Evolutionary conservation across 2,113 vertebrate genomes (phyloP).

Genomic region (Chionodraco myersi): DNA sequence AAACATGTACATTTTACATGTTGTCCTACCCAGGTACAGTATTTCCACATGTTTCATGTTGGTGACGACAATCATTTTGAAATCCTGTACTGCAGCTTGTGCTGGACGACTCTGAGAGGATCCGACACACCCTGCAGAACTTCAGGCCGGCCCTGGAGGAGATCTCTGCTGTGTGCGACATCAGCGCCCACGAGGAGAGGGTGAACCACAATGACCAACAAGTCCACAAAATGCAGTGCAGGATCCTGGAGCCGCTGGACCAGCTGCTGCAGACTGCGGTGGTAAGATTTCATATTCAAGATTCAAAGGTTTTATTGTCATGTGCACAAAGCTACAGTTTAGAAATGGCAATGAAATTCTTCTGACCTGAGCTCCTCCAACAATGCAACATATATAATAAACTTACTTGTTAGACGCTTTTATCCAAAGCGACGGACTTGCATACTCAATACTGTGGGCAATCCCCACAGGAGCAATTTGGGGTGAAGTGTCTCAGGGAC

Average conservation of each 20-base stretch:
- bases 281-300: slow-evolving; percentile 78
- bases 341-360: too few relatives aligned
- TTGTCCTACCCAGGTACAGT: too few relatives aligned
- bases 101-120: slow-evolving; percentile 91
- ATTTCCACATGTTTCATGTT: neutral
- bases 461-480: too few relatives aligned
- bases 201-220: slow-evolving; percentile 78
- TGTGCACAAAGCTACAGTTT: too few relatives aligned
- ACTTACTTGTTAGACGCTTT: too few relatives aligned
- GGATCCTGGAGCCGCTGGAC: slow-evolving; percentile 83
- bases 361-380: too few relatives aligned
- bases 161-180: slow-evolving; percentile 87
- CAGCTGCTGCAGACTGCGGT: slow-evolving; percentile 84
- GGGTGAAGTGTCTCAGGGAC: too few relatives aligned
- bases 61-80: neutral
- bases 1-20: too few relatives aligned
- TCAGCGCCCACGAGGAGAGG: slow-evolving; percentile 73
- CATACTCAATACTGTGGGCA: too few relatives aligned
- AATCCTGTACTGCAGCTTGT: slow-evolving; percentile 83
- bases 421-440: too few relatives aligned
- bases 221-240: slow-evolving; percentile 84
- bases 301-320: too few relatives aligned
- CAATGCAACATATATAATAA: too few relatives aligned
- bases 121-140: slow-evolving; percentile 81
- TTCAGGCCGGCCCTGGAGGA: slow-evolving; percentile 85